A percentile compares a stretch with the other conserved stretches of the same genome.
These are phyloP conservation scores for Eidolon helvum DNA, from an alignment of 2,113 vertebrate genomes.

Conservation along the genomic window DNA sequence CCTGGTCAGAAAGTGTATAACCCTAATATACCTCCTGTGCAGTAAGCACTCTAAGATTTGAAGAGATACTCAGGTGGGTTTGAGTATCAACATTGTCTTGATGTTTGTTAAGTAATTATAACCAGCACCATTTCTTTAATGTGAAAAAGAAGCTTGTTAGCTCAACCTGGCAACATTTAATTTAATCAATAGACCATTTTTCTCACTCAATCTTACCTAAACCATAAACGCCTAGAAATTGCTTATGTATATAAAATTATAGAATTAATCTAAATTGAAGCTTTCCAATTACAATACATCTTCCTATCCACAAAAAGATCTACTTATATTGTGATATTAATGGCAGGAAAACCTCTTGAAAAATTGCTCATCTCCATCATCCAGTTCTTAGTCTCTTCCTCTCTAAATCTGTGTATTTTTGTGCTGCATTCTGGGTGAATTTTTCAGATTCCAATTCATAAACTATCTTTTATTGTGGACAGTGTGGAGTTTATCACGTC, in stretches of 20 bases:
- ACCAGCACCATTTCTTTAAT: neutral
- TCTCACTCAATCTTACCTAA: neutral
- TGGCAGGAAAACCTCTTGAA: neutral
- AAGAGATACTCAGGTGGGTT: neutral
- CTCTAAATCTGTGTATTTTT: neutral
- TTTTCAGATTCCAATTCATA: neutral
- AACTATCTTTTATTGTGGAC: neutral
- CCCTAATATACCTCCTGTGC: neutral
- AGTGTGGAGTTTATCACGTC: neutral
- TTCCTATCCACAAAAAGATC: neutral
- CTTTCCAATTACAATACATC: neutral
- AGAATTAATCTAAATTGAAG: conserved; percentile 14
- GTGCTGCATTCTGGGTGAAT: neutral
- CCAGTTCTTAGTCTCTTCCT: neutral
- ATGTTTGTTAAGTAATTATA: conserved; percentile 7
- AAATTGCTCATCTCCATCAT: neutral
- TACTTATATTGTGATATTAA: neutral
- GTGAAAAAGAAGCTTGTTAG: neutral
- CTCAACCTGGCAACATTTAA: neutral
- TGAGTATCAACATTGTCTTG: neutral
- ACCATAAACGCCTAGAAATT: neutral
- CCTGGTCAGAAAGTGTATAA: neutral
- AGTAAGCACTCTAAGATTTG: neutral
- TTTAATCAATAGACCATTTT: neutral
- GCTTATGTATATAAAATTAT: neutral